A percentile compares a stretch with the other conserved stretches of the same genome.
Evolutionary conservation across 2,888 invertebrate genomes (phyloP).

Genomic region (Clunio marinus): DNA sequence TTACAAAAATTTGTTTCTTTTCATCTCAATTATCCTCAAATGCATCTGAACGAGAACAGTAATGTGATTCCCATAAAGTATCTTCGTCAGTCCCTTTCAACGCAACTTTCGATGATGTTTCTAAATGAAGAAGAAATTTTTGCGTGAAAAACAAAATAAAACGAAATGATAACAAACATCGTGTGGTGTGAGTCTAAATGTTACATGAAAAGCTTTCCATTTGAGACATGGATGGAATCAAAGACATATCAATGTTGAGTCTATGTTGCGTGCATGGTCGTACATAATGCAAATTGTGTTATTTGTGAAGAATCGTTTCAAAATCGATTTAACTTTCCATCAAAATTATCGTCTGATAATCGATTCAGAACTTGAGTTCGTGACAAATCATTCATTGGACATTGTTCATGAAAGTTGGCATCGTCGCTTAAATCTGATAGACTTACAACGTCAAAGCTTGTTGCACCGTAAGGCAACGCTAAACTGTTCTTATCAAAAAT

Average conservation of each 20-base stretch:
- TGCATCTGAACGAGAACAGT: constrained; percentile 29
- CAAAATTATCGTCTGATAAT: constrained; percentile 33
- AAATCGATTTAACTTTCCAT: constrained; percentile 30
- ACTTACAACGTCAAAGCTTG: constrained; percentile 44
- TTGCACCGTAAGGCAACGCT: constrained; percentile 19
- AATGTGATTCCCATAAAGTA: constrained; percentile 20
- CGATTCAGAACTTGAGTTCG: constrained; percentile 41
- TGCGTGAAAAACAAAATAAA: background rate
- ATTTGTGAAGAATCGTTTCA: constrained; percentile 13
- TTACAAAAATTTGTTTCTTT: background rate
- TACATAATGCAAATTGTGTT: background rate
- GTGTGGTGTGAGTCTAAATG: background rate
- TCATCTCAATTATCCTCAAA: constrained; percentile 28
- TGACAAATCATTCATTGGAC: constrained; percentile 42
- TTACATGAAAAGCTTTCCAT: background rate
- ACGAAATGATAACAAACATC: background rate
- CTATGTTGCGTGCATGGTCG: background rate
- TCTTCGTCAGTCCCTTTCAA: background rate
- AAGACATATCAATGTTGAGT: background rate
- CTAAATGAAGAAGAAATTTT: constrained; percentile 9
- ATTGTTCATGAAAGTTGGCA: constrained; percentile 39
- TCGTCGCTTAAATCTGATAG: constrained; percentile 44
- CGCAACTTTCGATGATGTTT: background rate
- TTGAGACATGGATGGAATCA: background rate
- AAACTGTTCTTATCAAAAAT: constrained; percentile 41